Conservation (phyloP, 1,140 invertebrate genomes). For the Harpegnathos saltator region DNA sequence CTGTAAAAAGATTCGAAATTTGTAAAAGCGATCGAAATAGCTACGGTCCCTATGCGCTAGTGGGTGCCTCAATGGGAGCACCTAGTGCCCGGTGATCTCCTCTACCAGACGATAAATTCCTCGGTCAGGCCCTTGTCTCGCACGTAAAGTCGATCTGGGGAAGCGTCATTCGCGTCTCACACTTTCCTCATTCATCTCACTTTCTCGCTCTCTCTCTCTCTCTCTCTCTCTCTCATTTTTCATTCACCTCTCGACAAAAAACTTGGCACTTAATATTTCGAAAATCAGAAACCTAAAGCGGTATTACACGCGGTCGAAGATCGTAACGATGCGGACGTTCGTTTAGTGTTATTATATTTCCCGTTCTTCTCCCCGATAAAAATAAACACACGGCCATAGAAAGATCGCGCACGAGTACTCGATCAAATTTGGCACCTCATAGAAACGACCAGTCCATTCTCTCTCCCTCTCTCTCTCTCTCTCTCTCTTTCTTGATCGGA, state of each 20-base stretch:
- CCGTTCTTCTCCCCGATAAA: too few species aligned
- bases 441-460: too few species aligned
- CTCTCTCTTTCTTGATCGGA: too few species aligned
- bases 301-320: neutral
- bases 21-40: constrained; percentile 57
- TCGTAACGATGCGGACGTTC: constrained; percentile 12
- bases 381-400: neutral
- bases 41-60: constrained; percentile 30
- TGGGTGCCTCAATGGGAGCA: constrained; percentile 1
- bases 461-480: too few species aligned
- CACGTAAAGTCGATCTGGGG: constrained; percentile 22
- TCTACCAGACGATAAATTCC: constrained; percentile 12
- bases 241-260: constrained; percentile 26
- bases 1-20: constrained; percentile 52
- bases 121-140: neutral
- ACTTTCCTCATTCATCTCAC: neutral
- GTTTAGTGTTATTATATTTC: neutral
- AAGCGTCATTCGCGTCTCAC: constrained; percentile 10
- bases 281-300: constrained; percentile 24
- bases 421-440: constrained; percentile 12
- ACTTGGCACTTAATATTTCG: constrained; percentile 50
- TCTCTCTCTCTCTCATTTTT: neutral
- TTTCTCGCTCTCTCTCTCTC: constrained; percentile 23
- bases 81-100: neutral
- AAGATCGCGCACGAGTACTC: neutral